Percentiles rank a stretch among this genome's conserved stretches.
Conservation (phyloP, 2,888 invertebrate species). For the Escarpia spicata region DNA sequence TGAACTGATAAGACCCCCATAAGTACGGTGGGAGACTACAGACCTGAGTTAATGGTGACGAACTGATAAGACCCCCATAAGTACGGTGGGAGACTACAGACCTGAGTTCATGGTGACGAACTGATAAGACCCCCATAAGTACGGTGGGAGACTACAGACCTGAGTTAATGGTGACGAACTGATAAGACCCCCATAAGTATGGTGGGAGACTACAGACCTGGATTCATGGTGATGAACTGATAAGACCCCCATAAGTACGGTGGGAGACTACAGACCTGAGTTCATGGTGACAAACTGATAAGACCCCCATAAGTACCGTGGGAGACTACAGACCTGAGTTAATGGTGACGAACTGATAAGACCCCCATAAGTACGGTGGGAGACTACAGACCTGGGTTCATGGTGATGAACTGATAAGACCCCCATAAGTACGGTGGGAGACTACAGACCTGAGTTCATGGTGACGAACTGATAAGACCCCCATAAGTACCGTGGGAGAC, state of each 20-base stretch:
- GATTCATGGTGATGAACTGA: conserved; percentile 92
- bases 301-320: no score
- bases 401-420: no score
- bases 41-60: conserved; percentile 91
- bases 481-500: no score
- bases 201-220: conserved; percentile 69
- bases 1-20: conserved; percentile 84
- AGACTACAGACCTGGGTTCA: no score
- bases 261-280: conserved; percentile 71
- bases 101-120: conserved; percentile 95
- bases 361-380: conserved; percentile 74
- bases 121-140: conserved; percentile 81
- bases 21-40: background rate
- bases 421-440: no score
- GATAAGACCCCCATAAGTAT: no score
- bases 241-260: conserved; percentile 74
- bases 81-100: conserved; percentile 33
- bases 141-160: conserved; percentile 59
- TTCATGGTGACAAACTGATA: conserved; percentile 90
- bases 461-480: no score
- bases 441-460: no score
- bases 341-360: conserved; percentile 91
- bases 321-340: conserved; percentile 75
- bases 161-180: no score
- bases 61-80: conserved; percentile 71